Conservation (phyloP, 2,888 invertebrate genomes). For the Mystacides longicornis region DNA sequence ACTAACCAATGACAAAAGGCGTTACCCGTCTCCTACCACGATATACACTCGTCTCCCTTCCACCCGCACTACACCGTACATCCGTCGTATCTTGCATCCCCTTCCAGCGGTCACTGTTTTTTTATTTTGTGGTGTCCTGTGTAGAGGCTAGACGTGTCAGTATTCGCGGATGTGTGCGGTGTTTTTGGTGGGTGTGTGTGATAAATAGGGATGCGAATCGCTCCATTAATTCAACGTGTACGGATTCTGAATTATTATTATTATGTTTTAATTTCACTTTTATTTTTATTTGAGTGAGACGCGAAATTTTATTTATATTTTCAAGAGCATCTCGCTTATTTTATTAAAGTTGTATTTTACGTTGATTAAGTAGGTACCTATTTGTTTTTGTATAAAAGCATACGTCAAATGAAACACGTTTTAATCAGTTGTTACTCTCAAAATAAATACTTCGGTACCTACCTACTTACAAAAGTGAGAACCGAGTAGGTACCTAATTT, state of each 20-base stretch:
- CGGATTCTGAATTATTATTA: no score
- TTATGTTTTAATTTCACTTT: no score
- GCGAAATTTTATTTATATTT: no score
- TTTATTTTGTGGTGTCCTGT: slow-evolving; percentile 1
- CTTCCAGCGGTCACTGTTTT: slow-evolving; percentile 23
- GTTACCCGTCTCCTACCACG: slow-evolving; percentile 40
- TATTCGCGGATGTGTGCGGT: slow-evolving; percentile 2
- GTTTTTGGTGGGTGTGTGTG: slow-evolving; percentile 6
- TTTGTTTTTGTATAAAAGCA: no score
- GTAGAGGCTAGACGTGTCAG: slow-evolving; percentile 9
- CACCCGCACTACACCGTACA: slow-evolving; percentile 26
- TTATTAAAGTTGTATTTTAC: no score
- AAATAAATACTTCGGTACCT: no score
- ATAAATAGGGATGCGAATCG: slow-evolving; percentile 1
- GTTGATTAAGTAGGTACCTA: no score
- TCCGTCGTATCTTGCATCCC: slow-evolving; percentile 22
- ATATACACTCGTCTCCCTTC: slow-evolving; percentile 26
- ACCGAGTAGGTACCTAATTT: background rate
- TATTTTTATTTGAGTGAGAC: no score
- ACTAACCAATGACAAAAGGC: slow-evolving; percentile 39
- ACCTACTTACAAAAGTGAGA: no score
- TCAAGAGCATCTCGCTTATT: no score
- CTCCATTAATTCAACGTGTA: background rate
- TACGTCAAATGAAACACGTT: no score
- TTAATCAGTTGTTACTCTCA: no score